Evolutionary conservation across 2,797 vertebrate genomes (phyloP), one percentile per base, ranked within the genome.

Genomic region (Molossus molossus): DNA sequence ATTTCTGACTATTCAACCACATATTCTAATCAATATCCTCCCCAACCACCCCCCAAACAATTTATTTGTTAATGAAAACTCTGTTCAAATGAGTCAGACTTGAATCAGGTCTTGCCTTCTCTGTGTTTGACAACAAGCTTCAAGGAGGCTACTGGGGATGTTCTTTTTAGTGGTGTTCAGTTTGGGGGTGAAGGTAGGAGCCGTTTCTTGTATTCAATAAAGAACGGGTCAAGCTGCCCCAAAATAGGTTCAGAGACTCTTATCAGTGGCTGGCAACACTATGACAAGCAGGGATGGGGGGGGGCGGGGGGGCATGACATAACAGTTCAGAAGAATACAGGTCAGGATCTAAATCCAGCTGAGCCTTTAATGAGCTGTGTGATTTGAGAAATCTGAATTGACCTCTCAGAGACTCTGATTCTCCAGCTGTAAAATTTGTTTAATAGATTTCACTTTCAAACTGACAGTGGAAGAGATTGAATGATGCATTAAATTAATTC

Each of bases 21-120:
- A 15, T 40, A 67, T 50, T 76, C 75, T 73, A 73, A 91, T 62
- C 37, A 57, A 90, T 91, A 45, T 83, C 21, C 82, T 18, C 29
- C n/a, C 53, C 21, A 1, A 58, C 57, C 4, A 21, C 21, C 20
- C 1, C 58, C 15, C 27, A 82, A 40, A 4, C 25, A 25, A 83
- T 87, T 89, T 94, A 67, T 95, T 94, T 95, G 88, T 70, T 87
- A 87, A 94, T 65, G 76, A 89, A 60, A 89, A 81, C 57, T 64
- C 60, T 77, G 57, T 72, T 94, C 58, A n/a, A 53, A 82, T 57
- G 64, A 84, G 67, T 96, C 58, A 58, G 25, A 53, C 62, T 79
- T 57, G 40, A 91, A 55, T 91, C 37, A 58, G 40, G n/a, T 75
- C 50, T 87, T 14, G 25, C 27, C 64, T 83, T 72, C 40, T 29